Base-by-base conservation (phyloP, 2,113 vertebrate genomes). In the Gasterosteus aculeatus region DNA sequence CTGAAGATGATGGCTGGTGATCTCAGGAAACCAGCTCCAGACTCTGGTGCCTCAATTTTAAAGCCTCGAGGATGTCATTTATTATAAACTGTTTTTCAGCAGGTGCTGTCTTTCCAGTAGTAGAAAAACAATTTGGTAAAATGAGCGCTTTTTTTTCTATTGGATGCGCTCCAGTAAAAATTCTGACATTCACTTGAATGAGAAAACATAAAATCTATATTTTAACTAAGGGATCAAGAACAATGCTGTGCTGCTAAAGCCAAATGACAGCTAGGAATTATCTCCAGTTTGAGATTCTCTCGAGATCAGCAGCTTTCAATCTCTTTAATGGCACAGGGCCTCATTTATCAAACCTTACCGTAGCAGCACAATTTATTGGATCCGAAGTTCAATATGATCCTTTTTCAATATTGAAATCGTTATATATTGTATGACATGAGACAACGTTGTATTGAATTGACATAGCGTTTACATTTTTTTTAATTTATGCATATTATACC, bases 281-380 rank as follows among this genome's bases (percentile, higher is more conserved):
- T 83, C 87, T 87, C 74, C 78, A 85, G 70, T 68, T 70, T 67
- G 35, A 60, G 71, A 80, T 84, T 84, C 83, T 79, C 85, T 85
- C 26, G 26, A 80, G 80, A 86, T 89, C 88, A 90, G 85, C 86
- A 87, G 90, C 83, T 88, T 83, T 84, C 81, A 78, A 19, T 86
- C 76, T 76, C 15, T 51, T 46, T 56, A 59, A 68, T 61, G 81
- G 86, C 62, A 63, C 35, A 31, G 54, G 67, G 75, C 76, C 77
- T 88, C 70, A 77, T 88, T 83, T 82, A 74, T 89, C 82, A 72
- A 69, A 64, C 70, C 63, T 73, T 65, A 61, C 58, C 26, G 33
- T 26, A 26, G n/a, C 42, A 22, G 11, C 35, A 18, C 38, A 0
- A 75, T 77, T 88, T 80, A 72, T 72, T 74, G 56, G 35, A 60